phyloP scores from a whole-genome alignment of 2,113 vertebrate species.

The Taxidea taxus region DNA sequence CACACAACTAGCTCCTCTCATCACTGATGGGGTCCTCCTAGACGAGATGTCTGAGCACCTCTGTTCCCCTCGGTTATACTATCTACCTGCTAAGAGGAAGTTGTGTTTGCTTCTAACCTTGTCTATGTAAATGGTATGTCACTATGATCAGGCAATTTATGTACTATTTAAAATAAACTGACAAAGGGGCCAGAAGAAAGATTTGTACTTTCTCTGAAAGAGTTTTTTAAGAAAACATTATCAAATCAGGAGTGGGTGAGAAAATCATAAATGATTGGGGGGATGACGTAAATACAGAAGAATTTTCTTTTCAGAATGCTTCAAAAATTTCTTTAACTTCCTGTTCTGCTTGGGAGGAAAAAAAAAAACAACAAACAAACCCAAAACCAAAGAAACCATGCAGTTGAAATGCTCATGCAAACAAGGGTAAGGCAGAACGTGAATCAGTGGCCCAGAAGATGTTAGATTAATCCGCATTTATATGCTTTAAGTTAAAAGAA shows the following conservation, averaged over 20 bases:
- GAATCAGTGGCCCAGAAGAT: background rate
- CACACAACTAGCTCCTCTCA: background rate
- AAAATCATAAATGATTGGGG: background rate
- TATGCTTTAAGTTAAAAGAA: background rate
- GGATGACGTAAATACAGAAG: background rate
- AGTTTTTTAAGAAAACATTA: background rate
- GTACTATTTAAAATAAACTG: slow-evolving; percentile 2
- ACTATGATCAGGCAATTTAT: background rate
- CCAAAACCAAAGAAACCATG: background rate
- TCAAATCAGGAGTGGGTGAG: background rate
- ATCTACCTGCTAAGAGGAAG: background rate
- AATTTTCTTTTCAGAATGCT: background rate
- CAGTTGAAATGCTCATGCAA: background rate
- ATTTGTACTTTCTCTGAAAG: background rate
- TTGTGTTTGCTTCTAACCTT: background rate
- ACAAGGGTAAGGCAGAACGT: background rate
- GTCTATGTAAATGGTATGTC: background rate
- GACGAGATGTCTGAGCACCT: background rate
- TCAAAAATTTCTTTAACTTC: background rate
- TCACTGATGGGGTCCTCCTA: background rate
- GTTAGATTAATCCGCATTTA: background rate
- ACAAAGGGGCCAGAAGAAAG: background rate
- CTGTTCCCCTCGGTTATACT: too few relatives aligned
- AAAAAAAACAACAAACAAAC: background rate
- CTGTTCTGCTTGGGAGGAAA: background rate